Evolutionary conservation across 2,797 vertebrate species (phyloP).

Genomic region (Peromyscus attwateri): DNA sequence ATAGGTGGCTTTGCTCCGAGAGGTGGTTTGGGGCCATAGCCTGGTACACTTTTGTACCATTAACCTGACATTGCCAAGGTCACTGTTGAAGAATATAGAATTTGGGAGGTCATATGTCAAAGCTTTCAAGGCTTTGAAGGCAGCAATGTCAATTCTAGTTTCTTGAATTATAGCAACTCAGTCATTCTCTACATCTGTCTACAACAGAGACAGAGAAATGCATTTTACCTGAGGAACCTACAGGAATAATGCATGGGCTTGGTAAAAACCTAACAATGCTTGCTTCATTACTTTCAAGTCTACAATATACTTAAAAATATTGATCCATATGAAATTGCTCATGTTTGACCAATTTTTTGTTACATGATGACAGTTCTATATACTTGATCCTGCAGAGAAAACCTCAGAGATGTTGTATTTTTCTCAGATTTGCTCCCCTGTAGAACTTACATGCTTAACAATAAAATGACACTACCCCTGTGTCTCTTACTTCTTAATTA

Average conservation of each 20-base stretch:
- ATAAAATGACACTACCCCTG: neutral
- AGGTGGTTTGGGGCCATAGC: neutral
- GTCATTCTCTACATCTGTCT: neutral
- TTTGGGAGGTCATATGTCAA: fast-evolving
- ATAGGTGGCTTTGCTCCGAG: neutral
- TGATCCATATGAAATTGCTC: neutral
- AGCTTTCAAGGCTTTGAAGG: neutral
- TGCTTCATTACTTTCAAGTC: neutral
- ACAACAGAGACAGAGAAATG: neutral
- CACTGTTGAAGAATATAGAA: neutral
- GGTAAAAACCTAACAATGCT: neutral
- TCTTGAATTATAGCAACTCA: neutral
- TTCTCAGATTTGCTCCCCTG: neutral
- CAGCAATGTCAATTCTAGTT: neutral
- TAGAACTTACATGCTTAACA: neutral
- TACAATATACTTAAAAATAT: neutral
- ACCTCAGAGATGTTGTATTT: neutral
- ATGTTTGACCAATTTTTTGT: neutral
- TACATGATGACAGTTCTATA: neutral
- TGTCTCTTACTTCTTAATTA: neutral
- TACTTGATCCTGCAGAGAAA: conserved; percentile 7
- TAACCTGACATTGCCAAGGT: neutral
- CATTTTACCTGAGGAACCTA: neutral
- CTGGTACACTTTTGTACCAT: neutral
- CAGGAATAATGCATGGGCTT: neutral